Evolutionary conservation across 2,888 invertebrate genomes (phyloP).

Genomic region (Tupiocoris notatus): DNA sequence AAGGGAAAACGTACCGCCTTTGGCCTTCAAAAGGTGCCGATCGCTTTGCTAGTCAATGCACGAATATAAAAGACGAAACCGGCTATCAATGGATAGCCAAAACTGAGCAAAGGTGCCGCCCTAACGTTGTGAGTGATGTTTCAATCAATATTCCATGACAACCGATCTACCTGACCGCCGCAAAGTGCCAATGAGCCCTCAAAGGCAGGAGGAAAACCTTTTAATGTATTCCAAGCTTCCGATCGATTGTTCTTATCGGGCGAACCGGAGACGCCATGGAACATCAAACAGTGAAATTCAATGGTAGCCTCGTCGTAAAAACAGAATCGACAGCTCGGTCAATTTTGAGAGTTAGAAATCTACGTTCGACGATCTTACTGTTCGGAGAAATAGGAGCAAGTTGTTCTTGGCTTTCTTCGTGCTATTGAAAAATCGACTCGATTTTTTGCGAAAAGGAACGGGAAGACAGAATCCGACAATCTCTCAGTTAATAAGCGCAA

Average conservation of each 20-base stretch:
- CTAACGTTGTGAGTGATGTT: background rate
- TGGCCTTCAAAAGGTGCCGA: background rate
- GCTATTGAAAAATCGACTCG: too few species aligned
- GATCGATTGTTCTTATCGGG: background rate
- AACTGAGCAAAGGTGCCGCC: background rate
- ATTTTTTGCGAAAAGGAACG: too few species aligned
- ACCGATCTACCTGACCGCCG: background rate
- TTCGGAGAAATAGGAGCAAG: too few species aligned
- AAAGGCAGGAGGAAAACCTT: background rate
- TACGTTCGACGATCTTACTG: too few species aligned
- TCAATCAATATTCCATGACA: background rate
- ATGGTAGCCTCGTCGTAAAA: too few species aligned
- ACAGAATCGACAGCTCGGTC: too few species aligned
- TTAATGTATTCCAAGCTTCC: background rate
- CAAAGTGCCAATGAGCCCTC: background rate
- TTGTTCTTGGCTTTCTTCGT: too few species aligned
- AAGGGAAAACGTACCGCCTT: background rate
- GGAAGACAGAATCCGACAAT: too few species aligned
- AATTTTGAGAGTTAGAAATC: too few species aligned
- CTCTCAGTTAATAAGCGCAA: too few species aligned
- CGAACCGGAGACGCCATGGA: too few species aligned
- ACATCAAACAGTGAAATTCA: too few species aligned
- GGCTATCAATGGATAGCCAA: background rate
- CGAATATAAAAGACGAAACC: background rate
- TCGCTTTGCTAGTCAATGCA: background rate